Evolutionary conservation across 2,888 invertebrate genomes (phyloP).

Genomic region (Phragmatobia fuliginosa): DNA sequence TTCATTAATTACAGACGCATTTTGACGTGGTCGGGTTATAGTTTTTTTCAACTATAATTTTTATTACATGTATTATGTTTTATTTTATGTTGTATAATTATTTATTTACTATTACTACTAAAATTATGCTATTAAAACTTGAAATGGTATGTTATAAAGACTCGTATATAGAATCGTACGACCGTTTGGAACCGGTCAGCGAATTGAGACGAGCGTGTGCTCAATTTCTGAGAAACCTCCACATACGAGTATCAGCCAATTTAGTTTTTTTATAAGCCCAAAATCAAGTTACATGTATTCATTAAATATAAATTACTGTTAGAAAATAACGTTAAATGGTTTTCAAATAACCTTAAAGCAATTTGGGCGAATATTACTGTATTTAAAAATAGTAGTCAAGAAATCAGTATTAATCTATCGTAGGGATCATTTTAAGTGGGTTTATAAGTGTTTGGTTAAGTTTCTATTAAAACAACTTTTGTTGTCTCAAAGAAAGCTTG

Average conservation of each 20-base stretch:
- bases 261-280: conserved; percentile 63
- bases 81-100: neutral
- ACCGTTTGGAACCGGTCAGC: conserved; percentile 60
- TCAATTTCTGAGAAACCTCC: conserved; percentile 57
- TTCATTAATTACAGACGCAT: no score
- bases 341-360: conserved; percentile 2
- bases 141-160: conserved; percentile 39
- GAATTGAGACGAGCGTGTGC: conserved; percentile 55
- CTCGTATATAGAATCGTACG: conserved; percentile 16
- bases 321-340: conserved; percentile 2
- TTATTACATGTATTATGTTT: no score
- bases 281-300: conserved; percentile 54
- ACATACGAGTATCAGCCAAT: conserved; percentile 61
- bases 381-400: neutral
- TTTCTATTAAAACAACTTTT: neutral
- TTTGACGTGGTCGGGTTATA: no score
- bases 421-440: neutral
- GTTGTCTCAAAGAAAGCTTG: neutral
- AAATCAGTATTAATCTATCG: neutral
- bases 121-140: conserved; percentile 44
- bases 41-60: no score
- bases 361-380: neutral
- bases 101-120: conserved; percentile 38
- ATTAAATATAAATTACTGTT: conserved; percentile 49
- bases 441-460: neutral